Conservation (phyloP, 2,113 vertebrate species). For the Chloebia gouldiae region DNA sequence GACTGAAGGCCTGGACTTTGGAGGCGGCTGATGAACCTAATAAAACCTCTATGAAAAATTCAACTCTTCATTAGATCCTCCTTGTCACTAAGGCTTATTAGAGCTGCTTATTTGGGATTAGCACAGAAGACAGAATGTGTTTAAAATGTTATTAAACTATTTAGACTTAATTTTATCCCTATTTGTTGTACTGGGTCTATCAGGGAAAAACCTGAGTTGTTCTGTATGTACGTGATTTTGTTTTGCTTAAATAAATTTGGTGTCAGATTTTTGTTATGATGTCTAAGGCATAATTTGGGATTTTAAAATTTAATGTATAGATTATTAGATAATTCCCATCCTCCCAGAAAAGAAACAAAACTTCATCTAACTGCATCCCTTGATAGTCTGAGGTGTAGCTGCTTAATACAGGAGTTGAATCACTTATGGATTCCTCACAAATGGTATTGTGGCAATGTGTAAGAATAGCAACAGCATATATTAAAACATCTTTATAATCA, state of each 20-base stretch:
- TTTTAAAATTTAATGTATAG: slow-evolving; percentile 43
- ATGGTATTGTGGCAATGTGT: neutral
- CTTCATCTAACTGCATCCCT: slow-evolving; percentile 1
- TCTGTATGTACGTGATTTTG: neutral
- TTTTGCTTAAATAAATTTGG: neutral
- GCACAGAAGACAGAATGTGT: slow-evolving; percentile 16
- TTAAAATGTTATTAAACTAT: slow-evolving; percentile 46
- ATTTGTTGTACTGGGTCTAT: neutral
- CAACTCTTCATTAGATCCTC: slow-evolving; percentile 37
- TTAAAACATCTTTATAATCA: slow-evolving; percentile 46
- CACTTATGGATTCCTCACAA: slow-evolving; percentile 3
- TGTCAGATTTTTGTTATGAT: neutral
- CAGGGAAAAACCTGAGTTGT: neutral
- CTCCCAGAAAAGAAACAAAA: neutral
- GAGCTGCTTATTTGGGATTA: slow-evolving; percentile 36
- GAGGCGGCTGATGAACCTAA: slow-evolving; percentile 23
- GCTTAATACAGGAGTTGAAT: slow-evolving; percentile 2
- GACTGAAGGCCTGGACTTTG: slow-evolving; percentile 10
- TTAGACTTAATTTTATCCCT: slow-evolving; percentile 4
- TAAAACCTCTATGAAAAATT: slow-evolving; percentile 54
- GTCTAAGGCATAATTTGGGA: neutral
- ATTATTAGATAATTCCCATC: neutral
- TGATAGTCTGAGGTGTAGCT: neutral
- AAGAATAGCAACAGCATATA: slow-evolving; percentile 19
- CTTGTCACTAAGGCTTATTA: slow-evolving; percentile 51